Evolutionary conservation across 2,797 vertebrate genomes (phyloP).

Genomic region (Pipistrellus pipistrellus): DNA sequence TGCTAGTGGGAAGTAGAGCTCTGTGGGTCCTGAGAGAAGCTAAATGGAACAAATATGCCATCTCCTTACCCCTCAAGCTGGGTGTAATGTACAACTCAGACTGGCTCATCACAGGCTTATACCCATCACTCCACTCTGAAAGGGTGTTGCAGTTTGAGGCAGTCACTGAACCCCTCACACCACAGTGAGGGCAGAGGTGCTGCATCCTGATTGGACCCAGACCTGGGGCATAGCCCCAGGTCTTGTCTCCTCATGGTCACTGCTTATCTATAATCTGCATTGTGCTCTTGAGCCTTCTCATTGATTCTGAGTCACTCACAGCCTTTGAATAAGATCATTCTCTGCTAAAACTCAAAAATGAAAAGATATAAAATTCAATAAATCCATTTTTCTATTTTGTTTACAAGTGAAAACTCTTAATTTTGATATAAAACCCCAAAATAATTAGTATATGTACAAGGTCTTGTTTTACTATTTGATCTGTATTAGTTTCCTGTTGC

Average conservation of each 20-base stretch:
- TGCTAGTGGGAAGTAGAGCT: background rate
- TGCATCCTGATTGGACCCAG: background rate
- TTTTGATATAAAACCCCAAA: background rate
- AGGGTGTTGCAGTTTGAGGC: background rate
- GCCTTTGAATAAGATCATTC: background rate
- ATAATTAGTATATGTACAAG: background rate
- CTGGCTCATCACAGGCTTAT: background rate
- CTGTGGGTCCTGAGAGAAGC: background rate
- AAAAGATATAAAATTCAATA: background rate
- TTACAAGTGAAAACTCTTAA: background rate
- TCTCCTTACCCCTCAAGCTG: background rate
- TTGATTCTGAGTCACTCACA: background rate
- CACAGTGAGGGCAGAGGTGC: background rate
- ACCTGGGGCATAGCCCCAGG: background rate
- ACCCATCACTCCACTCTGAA: background rate
- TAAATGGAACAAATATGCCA: background rate
- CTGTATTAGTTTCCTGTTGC: background rate
- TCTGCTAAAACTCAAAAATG: background rate
- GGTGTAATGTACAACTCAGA: background rate
- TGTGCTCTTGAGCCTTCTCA: background rate
- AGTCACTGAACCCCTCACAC: background rate
- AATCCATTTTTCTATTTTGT: background rate
- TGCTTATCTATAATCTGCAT: background rate
- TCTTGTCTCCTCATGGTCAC: background rate
- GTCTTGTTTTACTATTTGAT: constrained; percentile 11